Evolutionary conservation across 2,113 vertebrate species (phyloP), one percentile per base, ranked within the genome.

Genomic region (Mustelus asterias): DNA sequence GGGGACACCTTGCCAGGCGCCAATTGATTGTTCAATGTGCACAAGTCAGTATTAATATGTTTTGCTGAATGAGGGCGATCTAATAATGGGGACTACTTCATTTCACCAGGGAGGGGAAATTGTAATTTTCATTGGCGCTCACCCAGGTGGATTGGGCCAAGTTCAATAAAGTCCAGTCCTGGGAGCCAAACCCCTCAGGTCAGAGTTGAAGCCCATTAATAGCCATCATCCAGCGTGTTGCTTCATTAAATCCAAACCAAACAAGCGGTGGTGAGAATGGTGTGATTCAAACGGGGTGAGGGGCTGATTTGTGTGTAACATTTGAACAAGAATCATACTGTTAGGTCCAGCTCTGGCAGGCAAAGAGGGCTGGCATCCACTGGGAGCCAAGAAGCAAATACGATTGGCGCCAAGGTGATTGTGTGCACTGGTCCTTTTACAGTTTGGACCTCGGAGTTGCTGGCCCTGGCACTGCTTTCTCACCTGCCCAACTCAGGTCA

Each of bases 21-120:
- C 69, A 70, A 95, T 95, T 72, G 94, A 95, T 95, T 33, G 69
- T 76, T 95, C 67, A 95, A 95, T 29, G 44, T 54, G 37, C 41
- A 16, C 26, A 72, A 95, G 69, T 72, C 69, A 48, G 88, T 76
- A 72, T 67, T 95, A 72, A 95, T 69, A 69, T 69, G 65, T 94
- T 69, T 44, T 94, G 63, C 92, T 94, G 92, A 94, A 44, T 54
- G 67, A 44, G 48, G 69, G 70, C 41, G 69, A 54, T 72, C 94
- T 95, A 26, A 70, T 70, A 72, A 95, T 72, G 93, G 63, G 67
- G 69, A 54, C 41, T 48, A 72, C 44, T 44, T 26, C 20, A 72
- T 95, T 95, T 76, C 94, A 33, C 24, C 37, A 29, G 18, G 41
- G 94, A 70, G 67, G 44, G 44, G 18, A 92, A 33, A 93, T 93